Evolutionary conservation across 2,888 invertebrate genomes (phyloP).

Genomic region (Nomada lathburiana): DNA sequence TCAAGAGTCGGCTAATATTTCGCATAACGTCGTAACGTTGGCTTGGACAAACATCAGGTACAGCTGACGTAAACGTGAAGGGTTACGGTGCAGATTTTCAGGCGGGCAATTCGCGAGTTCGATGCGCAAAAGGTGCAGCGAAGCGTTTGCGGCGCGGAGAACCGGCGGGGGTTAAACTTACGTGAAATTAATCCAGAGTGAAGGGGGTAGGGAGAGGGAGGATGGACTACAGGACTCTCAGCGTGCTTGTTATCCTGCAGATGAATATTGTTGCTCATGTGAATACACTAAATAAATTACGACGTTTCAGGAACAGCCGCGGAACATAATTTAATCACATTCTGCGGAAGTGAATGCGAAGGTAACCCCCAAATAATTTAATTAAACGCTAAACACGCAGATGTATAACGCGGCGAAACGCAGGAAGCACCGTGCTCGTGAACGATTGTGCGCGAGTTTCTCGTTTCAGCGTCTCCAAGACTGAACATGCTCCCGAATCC

Average conservation of each 20-base stretch:
- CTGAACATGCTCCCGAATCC: constrained; percentile 8
- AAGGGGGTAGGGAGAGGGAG: constrained; percentile 3
- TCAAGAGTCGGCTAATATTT: neutral
- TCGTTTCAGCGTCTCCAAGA: neutral
- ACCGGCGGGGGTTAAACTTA: constrained; percentile 65
- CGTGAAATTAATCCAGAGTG: constrained; percentile 68
- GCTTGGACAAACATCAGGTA: too few species aligned
- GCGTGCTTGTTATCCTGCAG: constrained; percentile 57
- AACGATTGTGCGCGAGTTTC: constrained; percentile 5
- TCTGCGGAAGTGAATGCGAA: constrained; percentile 57
- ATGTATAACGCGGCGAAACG: constrained; percentile 43
- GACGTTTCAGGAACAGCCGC: constrained; percentile 69
- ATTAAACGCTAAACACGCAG: constrained; percentile 66
- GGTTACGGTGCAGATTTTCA: neutral
- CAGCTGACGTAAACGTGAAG: too few species aligned
- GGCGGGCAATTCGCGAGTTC: constrained; percentile 1
- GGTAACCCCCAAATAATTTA: constrained; percentile 66
- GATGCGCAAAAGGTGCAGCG: constrained; percentile 42
- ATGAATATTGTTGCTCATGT: constrained; percentile 72
- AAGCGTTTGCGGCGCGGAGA: constrained; percentile 55
- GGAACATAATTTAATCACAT: constrained; percentile 72
- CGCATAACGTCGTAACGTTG: neutral
- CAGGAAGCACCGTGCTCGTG: constrained; percentile 20
- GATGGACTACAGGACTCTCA: constrained; percentile 14
- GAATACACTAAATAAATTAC: constrained; percentile 73